Percentiles rank a stretch among this genome's conserved stretches.
Conservation (phyloP, 1,140 invertebrate genomes). For the Leptopilina clavipes region DNA sequence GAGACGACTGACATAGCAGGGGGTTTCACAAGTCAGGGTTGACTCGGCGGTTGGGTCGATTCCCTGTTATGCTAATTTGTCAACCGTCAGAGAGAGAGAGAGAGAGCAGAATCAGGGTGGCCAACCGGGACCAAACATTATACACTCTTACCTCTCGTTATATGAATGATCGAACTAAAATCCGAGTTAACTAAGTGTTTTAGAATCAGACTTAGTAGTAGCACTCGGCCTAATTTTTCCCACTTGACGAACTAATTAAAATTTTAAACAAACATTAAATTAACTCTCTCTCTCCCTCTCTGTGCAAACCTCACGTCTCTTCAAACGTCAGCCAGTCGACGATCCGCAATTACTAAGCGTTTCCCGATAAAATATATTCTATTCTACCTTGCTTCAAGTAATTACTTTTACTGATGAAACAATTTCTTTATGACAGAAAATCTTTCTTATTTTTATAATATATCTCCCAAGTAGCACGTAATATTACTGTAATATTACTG, state of each 20-base stretch:
- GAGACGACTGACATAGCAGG: slow-evolving; percentile 63
- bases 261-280: slow-evolving; percentile 28
- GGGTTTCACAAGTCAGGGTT: slow-evolving; percentile 62
- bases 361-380: slow-evolving; percentile 6
- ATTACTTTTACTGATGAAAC: neutral
- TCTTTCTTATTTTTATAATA: neutral
- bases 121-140: slow-evolving; percentile 64
- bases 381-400: neutral
- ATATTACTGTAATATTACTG: too few species aligned
- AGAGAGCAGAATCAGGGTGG: slow-evolving; percentile 56
- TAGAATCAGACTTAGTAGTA: slow-evolving; percentile 14
- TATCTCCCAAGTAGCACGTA: too few species aligned
- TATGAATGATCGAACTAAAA: neutral
- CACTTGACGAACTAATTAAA: slow-evolving; percentile 8
- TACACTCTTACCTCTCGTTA: slow-evolving; percentile 33
- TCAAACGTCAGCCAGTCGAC: slow-evolving; percentile 19
- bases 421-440: neutral
- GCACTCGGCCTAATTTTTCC: slow-evolving; percentile 36
- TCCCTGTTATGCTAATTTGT: slow-evolving; percentile 74
- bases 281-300: neutral
- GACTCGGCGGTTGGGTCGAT: slow-evolving; percentile 69
- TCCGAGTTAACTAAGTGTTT: slow-evolving; percentile 7
- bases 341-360: slow-evolving; percentile 11
- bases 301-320: slow-evolving; percentile 11
- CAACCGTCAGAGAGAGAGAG: slow-evolving; percentile 62